phyloP scores from a whole-genome alignment of 2,113 vertebrate genomes.

The Ancistrus triradiatus region DNA sequence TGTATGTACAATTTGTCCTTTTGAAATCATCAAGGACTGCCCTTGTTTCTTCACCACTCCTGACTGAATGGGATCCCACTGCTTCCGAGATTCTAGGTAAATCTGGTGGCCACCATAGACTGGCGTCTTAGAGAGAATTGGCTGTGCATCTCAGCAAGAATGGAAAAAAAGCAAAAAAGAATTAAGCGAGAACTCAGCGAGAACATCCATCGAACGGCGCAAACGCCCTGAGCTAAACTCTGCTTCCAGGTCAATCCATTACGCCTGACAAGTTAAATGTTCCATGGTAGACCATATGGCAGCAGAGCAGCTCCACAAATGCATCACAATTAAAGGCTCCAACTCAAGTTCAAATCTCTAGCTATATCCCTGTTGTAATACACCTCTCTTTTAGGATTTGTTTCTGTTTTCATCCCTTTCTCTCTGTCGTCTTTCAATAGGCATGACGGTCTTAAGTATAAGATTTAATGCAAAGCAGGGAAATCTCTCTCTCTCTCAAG shows the following conservation, averaged over 20 bases:
- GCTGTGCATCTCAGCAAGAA: not conserved
- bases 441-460: not conserved
- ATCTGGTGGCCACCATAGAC: not conserved
- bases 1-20: too few relatives aligned
- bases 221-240: constrained; percentile 81
- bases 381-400: not conserved
- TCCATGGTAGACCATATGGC: constrained; percentile 87
- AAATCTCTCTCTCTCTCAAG: too few relatives aligned
- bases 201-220: constrained; percentile 71
- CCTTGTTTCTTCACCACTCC: too few relatives aligned
- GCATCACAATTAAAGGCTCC: constrained; percentile 84
- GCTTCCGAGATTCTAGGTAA: too few relatives aligned
- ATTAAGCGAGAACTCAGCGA: constrained; percentile 1
- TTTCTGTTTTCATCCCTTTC: constrained; percentile 11
- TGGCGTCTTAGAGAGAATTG: not conserved
- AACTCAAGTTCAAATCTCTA: constrained; percentile 69
- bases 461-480: too few relatives aligned
- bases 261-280: constrained; percentile 91
- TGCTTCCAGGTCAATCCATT: constrained; percentile 90
- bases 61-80: too few relatives aligned
- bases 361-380: constrained; percentile 33
- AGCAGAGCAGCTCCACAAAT: constrained; percentile 75
- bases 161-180: not conserved
- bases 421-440: not conserved
- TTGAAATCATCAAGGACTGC: too few relatives aligned